A percentile compares a stretch with the other conserved stretches of the same genome.
These are phyloP conservation scores for Harpalus rubripes DNA, from an alignment of 2,888 invertebrate species.

Conservation along the genomic window DNA sequence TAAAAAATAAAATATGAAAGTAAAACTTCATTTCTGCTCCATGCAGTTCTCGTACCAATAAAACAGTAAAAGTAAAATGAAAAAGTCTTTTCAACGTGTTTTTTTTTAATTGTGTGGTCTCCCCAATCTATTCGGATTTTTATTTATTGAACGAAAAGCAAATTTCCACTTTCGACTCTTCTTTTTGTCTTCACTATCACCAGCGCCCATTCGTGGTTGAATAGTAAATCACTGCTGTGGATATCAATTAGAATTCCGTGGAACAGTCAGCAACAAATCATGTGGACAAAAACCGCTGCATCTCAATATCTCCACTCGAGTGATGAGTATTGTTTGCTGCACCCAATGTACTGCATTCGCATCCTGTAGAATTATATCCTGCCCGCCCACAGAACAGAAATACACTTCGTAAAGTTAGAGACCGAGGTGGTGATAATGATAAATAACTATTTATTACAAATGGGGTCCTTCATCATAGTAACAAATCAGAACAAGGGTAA, in stretches of 20 bases:
- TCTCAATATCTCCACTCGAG: background rate
- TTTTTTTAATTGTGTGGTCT: too few relatives aligned
- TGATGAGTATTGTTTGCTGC: background rate
- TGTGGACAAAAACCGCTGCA: background rate
- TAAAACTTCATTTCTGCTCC: too few relatives aligned
- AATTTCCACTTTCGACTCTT: background rate
- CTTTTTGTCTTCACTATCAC: background rate
- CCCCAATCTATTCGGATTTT: too few relatives aligned
- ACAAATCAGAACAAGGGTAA: too few relatives aligned
- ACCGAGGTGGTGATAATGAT: too few relatives aligned
- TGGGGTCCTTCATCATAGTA: too few relatives aligned
- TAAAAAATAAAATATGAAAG: too few relatives aligned
- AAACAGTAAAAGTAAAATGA: too few relatives aligned
- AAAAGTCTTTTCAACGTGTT: too few relatives aligned
- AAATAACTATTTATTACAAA: too few relatives aligned
- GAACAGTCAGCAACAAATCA: conserved; percentile 2
- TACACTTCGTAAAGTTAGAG: too few relatives aligned
- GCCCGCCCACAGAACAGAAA: background rate
- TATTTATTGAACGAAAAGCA: background rate
- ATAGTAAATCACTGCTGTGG: background rate
- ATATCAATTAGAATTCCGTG: conserved; percentile 6
- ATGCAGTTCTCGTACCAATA: too few relatives aligned
- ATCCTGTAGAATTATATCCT: background rate
- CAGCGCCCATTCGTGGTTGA: background rate
- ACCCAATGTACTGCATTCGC: background rate